Conservation (phyloP, 2,797 vertebrate genomes). For the Enteromius anoplus region DNA sequence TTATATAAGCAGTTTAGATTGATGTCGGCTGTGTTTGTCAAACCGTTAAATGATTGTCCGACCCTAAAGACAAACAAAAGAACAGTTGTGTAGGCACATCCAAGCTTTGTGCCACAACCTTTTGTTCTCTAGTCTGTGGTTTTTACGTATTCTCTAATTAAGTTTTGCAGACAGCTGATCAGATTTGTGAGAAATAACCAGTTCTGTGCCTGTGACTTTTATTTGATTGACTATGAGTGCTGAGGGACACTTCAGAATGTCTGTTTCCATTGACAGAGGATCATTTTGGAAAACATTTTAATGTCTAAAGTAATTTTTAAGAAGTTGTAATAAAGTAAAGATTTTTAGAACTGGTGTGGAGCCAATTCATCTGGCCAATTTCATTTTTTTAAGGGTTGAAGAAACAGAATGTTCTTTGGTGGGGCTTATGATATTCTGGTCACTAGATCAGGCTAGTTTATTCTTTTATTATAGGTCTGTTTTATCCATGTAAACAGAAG, state of each 20-base stretch:
- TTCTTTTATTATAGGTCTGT: background rate
- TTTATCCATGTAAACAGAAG: background rate
- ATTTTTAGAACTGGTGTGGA: background rate
- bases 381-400: background rate
- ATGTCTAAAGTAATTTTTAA: background rate
- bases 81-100: background rate
- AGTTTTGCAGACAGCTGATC: conserved; percentile 41
- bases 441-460: background rate
- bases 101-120: background rate
- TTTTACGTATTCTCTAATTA: background rate
- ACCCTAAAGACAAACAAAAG: conserved; percentile 9
- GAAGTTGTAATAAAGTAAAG: background rate
- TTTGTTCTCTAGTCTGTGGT: background rate
- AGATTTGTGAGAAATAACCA: conserved; percentile 40
- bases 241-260: background rate
- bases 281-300: background rate
- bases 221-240: conserved; percentile 14
- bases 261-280: background rate
- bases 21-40: conserved; percentile 44
- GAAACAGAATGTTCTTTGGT: background rate
- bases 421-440: background rate
- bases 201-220: conserved; percentile 13
- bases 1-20: conserved; percentile 60
- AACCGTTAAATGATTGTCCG: conserved; percentile 32
- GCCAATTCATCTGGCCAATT: background rate